Evolutionary conservation across 2,797 vertebrate genomes (phyloP).

Genomic region (Dromococcyx pavoninus): DNA sequence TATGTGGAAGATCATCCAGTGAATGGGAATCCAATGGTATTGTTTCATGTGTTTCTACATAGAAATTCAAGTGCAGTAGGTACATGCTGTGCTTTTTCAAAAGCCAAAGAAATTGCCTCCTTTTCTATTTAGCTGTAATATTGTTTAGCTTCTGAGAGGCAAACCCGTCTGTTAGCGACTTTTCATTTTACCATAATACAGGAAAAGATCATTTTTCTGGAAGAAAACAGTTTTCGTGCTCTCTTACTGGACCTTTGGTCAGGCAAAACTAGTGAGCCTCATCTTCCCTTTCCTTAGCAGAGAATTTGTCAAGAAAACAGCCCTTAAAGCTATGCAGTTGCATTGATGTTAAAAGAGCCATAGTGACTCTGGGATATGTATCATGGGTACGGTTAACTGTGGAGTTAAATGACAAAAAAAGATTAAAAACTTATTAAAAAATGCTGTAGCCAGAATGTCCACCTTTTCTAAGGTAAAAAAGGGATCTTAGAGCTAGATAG

Average conservation of each 20-base stretch:
- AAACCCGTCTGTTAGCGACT: neutral
- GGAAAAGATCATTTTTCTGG: neutral
- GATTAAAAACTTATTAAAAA: neutral
- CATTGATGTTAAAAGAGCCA: neutral
- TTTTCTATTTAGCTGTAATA: neutral
- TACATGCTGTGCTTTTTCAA: neutral
- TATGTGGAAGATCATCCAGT: neutral
- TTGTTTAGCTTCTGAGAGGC: neutral
- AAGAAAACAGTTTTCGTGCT: neutral
- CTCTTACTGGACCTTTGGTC: neutral
- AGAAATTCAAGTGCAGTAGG: neutral
- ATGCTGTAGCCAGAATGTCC: neutral
- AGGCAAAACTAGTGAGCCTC: neutral
- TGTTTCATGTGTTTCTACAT: neutral
- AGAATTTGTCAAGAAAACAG: neutral
- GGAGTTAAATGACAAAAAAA: neutral
- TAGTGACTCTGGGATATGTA: neutral
- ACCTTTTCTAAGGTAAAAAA: neutral
- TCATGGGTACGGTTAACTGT: neutral
- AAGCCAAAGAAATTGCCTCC: neutral
- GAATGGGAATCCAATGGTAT: neutral
- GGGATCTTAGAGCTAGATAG: neutral
- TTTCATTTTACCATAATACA: neutral
- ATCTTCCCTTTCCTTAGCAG: neutral
- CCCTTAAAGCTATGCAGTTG: neutral